Evolutionary conservation across 2,113 vertebrate species (phyloP), one percentile per base, ranked within the genome.

Genomic region (Papio anubis): DNA sequence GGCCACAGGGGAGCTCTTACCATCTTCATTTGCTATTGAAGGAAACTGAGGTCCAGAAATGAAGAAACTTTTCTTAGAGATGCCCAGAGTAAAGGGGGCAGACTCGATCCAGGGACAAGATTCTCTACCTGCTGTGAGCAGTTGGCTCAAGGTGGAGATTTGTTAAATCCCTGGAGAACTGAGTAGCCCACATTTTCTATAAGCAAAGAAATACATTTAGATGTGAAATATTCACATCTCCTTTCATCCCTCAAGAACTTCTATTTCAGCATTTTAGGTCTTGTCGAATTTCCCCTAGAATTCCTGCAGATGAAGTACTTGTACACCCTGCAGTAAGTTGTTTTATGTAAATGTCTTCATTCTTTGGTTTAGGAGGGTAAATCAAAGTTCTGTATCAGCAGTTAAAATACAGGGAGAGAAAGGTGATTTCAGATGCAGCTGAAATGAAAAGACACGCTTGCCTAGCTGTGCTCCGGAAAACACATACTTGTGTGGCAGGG

Each of bases 301-400:
- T 96, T 82, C 92, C 88, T 90, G 52, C 95, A 75, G 92, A 88
- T 93, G 66, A 91, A 83, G 88, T 72, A 13, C 73, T 2, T 27
- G 13, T 45, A 8, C 32, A 17, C 45, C 9, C 40, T 30, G 78
- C 73, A n/a, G 43, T 40, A 40, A 73, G 55, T 75, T 95, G 80
- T 66, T 97, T 94, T 96, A 93, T 97, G 97, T 90, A 96, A 97
- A 97, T 95, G 81, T 21, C 87, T 97, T 93, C 83, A 7, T 79
- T 94, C 93, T 94, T 92, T 81, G n/a, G 70, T 96, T 50, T 30
- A 68, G 76, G 93, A 70, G 92, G 92, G 83, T 93, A 81, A 96
- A 93, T 97, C 93, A 75, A 96, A 98, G 92, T 38, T 92, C 96
- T 97, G 88, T 81, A 78, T 98, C 97, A 98, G 97, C 96, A 96